phyloP scores from a whole-genome alignment of 2,113 vertebrate genomes.

The Otocyon megalotis region DNA sequence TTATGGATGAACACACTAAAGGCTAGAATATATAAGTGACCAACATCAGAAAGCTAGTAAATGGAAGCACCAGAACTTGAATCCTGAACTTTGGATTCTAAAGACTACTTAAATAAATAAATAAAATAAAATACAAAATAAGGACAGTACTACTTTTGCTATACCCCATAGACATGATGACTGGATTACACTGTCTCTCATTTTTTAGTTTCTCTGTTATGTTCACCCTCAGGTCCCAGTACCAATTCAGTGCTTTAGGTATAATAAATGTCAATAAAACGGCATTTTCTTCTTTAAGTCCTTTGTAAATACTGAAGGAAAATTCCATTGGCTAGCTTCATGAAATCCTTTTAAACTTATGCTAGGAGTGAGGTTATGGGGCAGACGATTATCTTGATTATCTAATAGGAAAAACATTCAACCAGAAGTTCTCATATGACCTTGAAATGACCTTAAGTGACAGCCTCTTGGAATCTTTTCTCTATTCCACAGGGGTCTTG shows the following conservation, averaged over 20 bases:
- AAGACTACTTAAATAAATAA: not conserved
- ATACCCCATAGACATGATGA: not conserved
- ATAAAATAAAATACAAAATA: not conserved
- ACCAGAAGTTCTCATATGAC: not conserved
- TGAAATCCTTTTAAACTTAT: not conserved
- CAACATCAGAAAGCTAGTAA: not conserved
- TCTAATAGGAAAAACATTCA: not conserved
- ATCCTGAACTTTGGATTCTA: not conserved
- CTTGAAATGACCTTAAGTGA: not conserved
- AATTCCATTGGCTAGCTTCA: not conserved
- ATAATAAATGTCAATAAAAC: conserved; percentile 26
- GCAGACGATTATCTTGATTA: not conserved
- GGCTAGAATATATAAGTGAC: not conserved
- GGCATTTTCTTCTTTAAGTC: not conserved
- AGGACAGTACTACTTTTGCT: not conserved
- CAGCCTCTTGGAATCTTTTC: not conserved
- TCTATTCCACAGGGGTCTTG: not conserved
- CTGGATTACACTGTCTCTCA: not conserved
- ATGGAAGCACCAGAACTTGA: not conserved
- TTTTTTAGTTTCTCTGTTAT: not conserved
- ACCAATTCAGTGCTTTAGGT: not conserved
- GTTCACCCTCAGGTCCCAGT: not conserved
- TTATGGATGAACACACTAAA: not conserved
- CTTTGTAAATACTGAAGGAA: not conserved
- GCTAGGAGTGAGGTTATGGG: not conserved